Percentiles rank a stretch among this genome's conserved stretches.
These are phyloP conservation scores for Notocelia uddmanniana DNA, from an alignment of 2,888 invertebrate species.

Conservation along the genomic window DNA sequence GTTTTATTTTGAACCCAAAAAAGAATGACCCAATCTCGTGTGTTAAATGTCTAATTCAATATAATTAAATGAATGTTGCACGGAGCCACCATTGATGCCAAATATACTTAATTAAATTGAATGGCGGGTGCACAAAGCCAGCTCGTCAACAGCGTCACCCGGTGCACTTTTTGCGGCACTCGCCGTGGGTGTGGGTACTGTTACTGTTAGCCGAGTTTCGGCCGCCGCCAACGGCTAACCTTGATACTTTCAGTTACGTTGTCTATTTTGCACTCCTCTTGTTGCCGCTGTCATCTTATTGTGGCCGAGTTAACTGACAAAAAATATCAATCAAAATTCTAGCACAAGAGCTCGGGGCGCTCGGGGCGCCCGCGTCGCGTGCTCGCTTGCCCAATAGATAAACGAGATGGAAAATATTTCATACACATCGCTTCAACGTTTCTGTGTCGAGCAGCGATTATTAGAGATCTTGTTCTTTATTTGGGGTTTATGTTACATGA, in stretches of 20 bases:
- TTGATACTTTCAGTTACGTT: constrained; percentile 85
- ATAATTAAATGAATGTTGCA: constrained; percentile 63
- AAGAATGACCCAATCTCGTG: constrained; percentile 25
- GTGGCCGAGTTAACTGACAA: constrained; percentile 83
- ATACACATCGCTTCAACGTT: constrained; percentile 59
- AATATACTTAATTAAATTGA: constrained; percentile 75
- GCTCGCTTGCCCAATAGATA: constrained; percentile 72
- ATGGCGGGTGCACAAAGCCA: constrained; percentile 74
- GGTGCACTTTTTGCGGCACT: constrained; percentile 75
- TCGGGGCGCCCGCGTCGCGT: constrained; percentile 70
- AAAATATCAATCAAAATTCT: constrained; percentile 87
- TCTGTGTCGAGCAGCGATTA: constrained; percentile 67
- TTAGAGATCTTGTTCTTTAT: constrained; percentile 69
- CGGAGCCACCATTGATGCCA: constrained; percentile 71
- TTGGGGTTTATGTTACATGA: constrained; percentile 65
- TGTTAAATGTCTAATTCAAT: constrained; percentile 60
- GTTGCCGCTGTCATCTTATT: constrained; percentile 84
- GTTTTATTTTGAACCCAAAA: constrained; percentile 28
- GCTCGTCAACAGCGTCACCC: constrained; percentile 64
- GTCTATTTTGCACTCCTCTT: constrained; percentile 84
- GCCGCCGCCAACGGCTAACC: constrained; percentile 78
- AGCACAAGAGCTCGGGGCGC: constrained; percentile 82
- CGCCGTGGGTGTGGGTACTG: constrained; percentile 73
- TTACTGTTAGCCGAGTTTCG: constrained; percentile 83
- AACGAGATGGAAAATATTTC: constrained; percentile 66